phyloP scores from a whole-genome alignment of 2,797 vertebrate species.

The Ciconia nigra region DNA sequence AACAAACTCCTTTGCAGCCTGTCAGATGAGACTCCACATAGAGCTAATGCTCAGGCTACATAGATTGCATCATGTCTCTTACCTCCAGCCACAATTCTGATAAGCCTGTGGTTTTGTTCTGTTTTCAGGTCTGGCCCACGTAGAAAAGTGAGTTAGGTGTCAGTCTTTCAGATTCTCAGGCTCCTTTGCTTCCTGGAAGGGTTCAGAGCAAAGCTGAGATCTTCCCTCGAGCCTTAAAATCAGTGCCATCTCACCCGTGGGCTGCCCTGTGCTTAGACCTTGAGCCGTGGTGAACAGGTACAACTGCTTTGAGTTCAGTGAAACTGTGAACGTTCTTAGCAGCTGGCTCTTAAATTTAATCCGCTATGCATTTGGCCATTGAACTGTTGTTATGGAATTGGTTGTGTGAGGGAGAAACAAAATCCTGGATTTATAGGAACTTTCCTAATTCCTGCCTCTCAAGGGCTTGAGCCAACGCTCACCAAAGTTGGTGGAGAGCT shows the following conservation, averaged over 20 bases:
- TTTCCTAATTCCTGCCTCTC: not conserved
- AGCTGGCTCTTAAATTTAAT: not conserved
- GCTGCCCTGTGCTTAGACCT: not conserved
- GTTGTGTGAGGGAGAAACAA: not conserved
- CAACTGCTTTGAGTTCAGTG: not conserved
- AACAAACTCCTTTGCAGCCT: not conserved
- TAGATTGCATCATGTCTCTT: not conserved
- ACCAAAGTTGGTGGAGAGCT: not conserved
- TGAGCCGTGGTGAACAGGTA: not conserved
- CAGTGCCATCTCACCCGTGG: fast-evolving
- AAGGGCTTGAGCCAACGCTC: not conserved
- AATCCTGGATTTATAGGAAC: not conserved
- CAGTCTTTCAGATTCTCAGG: not conserved
- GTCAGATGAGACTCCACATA: not conserved
- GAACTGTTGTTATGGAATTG: not conserved
- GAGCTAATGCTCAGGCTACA: not conserved
- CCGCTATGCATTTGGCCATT: not conserved
- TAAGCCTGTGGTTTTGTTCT: not conserved
- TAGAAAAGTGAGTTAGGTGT: not conserved
- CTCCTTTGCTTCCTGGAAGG: not conserved
- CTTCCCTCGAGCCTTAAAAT: not conserved
- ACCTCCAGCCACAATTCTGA: not conserved
- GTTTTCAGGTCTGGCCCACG: not conserved
- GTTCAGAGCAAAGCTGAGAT: not conserved
- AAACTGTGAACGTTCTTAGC: not conserved